Conservation (phyloP, 2,113 vertebrate species). For the Macroglossus sobrinus region DNA sequence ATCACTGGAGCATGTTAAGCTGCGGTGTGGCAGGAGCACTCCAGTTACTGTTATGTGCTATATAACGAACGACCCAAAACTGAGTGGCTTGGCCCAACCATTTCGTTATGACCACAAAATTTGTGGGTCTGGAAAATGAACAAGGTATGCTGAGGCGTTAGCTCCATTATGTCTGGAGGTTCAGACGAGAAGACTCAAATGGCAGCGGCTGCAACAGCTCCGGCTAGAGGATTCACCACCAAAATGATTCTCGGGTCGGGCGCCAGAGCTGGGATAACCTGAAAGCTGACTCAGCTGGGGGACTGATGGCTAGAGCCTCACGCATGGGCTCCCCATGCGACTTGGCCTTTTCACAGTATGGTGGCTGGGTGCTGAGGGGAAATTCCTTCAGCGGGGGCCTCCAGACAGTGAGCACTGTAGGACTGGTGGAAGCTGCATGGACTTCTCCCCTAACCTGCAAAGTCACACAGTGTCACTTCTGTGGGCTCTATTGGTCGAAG, state of each 20-base stretch:
- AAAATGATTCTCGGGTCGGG: background rate
- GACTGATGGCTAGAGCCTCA: background rate
- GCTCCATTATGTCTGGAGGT: background rate
- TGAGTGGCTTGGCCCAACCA: background rate
- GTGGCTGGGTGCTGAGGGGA: background rate
- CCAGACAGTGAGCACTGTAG: background rate
- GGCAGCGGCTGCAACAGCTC: background rate
- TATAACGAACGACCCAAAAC: background rate
- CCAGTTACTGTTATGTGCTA: background rate
- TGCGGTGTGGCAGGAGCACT: background rate
- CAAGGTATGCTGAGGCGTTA: background rate
- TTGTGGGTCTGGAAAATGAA: background rate
- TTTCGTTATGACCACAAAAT: background rate
- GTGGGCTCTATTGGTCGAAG: accelerated
- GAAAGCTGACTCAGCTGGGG: background rate
- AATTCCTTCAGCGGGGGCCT: background rate
- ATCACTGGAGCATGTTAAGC: background rate
- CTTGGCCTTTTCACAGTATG: background rate
- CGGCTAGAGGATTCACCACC: background rate
- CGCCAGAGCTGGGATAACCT: background rate
- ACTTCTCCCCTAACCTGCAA: background rate
- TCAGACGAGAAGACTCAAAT: background rate
- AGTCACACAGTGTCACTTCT: background rate
- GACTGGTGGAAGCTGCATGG: background rate
- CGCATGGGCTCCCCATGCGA: background rate